These are phyloP conservation scores for Gobio occitaniae DNA, from an alignment of 2,797 vertebrate genomes.

Conservation along the genomic window DNA sequence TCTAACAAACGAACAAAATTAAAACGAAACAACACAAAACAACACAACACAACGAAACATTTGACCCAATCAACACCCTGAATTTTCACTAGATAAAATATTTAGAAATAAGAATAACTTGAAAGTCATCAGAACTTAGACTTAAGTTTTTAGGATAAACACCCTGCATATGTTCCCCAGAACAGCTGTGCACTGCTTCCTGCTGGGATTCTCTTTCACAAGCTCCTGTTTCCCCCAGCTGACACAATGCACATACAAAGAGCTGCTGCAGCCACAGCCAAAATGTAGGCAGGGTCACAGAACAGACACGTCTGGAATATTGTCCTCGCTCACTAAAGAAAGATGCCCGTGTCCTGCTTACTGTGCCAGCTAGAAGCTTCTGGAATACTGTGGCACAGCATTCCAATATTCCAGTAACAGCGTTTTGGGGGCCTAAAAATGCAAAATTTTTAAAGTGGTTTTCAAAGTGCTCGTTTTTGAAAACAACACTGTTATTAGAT, in stretches of 20 bases:
- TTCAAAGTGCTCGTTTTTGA: too few species aligned
- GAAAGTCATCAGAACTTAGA: neutral
- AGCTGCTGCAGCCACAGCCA: slow-evolving; percentile 31
- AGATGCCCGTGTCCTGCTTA: slow-evolving; percentile 11
- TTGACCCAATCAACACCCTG: too few species aligned
- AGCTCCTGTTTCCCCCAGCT: slow-evolving; percentile 46
- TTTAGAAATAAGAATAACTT: neutral
- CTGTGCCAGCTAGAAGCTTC: neutral
- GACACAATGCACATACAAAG: slow-evolving; percentile 42
- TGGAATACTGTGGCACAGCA: neutral
- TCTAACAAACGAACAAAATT: neutral
- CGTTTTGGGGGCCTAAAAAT: too few species aligned
- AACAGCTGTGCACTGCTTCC: slow-evolving; percentile 61
- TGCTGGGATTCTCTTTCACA: slow-evolving; percentile 50
- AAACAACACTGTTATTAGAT: too few species aligned
- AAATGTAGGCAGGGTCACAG: slow-evolving; percentile 5
- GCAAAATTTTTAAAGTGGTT: too few species aligned
- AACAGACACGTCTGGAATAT: slow-evolving; percentile 15
- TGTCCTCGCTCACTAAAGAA: slow-evolving; percentile 33
- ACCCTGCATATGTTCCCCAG: slow-evolving; percentile 27
- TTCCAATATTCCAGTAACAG: too few species aligned
- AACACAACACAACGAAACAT: neutral
- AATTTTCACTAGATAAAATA: neutral
- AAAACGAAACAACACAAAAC: neutral
- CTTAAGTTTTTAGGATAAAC: slow-evolving; percentile 43